Evolutionary conservation across 2,113 vertebrate species (phyloP), one percentile per base, ranked within the genome.

Genomic region (Macquaria ambigua): DNA sequence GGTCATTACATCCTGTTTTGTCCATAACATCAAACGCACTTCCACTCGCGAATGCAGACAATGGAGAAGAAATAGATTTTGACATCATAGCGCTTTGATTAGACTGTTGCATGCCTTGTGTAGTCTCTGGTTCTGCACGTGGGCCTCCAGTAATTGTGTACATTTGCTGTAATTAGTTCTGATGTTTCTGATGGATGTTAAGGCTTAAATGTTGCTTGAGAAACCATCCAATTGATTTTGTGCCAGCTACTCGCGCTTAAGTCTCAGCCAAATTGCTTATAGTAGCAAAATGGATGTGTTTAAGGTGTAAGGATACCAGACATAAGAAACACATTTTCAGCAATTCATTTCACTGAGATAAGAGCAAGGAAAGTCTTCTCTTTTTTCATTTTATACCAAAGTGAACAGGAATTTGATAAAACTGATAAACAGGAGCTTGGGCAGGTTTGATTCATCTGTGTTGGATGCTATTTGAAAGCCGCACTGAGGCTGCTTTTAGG

Each of bases 1-100:
- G 81, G 75, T 93, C 89, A 85, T 84, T 37, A 14, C 87, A 86
- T 95, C 94, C 95, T 95, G 94, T 95, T 95, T 94, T 93, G 89
- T 91, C 89, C 86, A 67, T 73, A 52, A 91, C 88, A 75, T 93
- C 91, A 92, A 93, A 92, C 69, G 25, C 87, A 79, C 86, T 85
- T 92, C 92, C 92, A 76, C 84, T 82, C 3, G 3, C 3, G 34
- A 63, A 75, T 74, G 34, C 62, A 70, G 89, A 95, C 94, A 95
- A 95, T 95, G 84, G 94, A 21, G 83, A 88, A 89, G 86, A 88
- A 93, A 92, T 92, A 89, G 92, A 87, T 84, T 83, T 87, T 93
- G 94, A 93, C 91, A 91, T 92, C 90, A 89, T 25, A 25, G 53
- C 39, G 46, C 80, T 89, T 89, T 89, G 87, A 90, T 93, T 90